These are phyloP conservation scores for Hemicentrotus pulcherrimus DNA, from an alignment of 35 echinoderm and acorn worm genomes.

Conservation along the genomic window DNA sequence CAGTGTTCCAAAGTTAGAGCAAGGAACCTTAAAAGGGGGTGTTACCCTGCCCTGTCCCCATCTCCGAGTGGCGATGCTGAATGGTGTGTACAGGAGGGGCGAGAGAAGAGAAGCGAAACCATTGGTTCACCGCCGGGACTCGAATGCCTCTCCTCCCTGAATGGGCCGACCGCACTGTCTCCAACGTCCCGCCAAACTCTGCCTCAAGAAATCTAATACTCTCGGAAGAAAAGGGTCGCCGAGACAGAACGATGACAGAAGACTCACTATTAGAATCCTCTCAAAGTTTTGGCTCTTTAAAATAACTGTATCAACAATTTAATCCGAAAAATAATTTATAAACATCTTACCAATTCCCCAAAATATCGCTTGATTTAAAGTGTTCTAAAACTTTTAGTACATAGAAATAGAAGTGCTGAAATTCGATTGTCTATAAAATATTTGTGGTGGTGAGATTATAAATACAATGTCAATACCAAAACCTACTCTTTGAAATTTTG, in stretches of 20 bases:
- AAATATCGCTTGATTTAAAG: too few species aligned
- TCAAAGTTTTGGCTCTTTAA: not conserved
- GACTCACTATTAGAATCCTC: not conserved
- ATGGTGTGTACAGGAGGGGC: not conserved
- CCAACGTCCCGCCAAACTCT: not conserved
- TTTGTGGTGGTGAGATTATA: too few species aligned
- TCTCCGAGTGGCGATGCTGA: not conserved
- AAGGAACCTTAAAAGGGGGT: not conserved
- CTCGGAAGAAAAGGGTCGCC: not conserved
- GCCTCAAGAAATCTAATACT: not conserved
- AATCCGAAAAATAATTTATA: not conserved
- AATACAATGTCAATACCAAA: too few species aligned
- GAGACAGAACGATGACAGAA: not conserved
- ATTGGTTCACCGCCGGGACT: constrained; percentile 4
- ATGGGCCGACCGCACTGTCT: not conserved
- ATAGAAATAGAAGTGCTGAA: too few species aligned
- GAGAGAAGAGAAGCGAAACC: not conserved
- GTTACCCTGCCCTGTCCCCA: not conserved
- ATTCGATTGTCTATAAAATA: too few species aligned
- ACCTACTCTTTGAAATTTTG: too few species aligned
- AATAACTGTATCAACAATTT: not conserved
- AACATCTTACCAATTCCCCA: too few species aligned
- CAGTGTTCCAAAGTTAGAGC: too few species aligned
- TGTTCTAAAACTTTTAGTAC: too few species aligned
- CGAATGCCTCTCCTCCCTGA: not conserved